These are phyloP conservation scores for Xylota segnis DNA, from an alignment of 2,888 invertebrate genomes.

Conservation along the genomic window DNA sequence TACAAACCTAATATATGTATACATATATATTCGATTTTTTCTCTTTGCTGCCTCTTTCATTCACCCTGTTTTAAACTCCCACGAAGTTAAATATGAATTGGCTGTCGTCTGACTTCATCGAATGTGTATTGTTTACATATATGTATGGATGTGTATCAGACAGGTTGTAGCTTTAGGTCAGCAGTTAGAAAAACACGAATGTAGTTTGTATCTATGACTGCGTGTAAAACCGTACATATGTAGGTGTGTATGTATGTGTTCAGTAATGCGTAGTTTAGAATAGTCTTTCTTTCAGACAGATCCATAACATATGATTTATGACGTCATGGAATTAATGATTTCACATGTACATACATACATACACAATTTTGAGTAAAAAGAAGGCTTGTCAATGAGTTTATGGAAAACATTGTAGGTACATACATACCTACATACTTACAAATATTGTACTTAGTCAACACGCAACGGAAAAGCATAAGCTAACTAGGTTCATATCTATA, in stretches of 20 bases:
- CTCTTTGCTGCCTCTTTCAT: background rate
- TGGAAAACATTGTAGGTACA: background rate
- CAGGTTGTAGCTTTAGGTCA: constrained; percentile 26
- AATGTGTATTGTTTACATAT: background rate
- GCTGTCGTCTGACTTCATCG: constrained; percentile 12
- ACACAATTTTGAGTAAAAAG: background rate
- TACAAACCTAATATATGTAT: background rate
- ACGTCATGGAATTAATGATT: constrained; percentile 17
- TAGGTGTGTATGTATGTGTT: background rate
- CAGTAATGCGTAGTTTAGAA: constrained; percentile 1
- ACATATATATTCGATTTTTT: background rate
- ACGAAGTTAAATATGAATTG: constrained; percentile 5
- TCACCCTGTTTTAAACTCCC: background rate
- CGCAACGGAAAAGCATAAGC: background rate
- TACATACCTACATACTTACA: background rate
- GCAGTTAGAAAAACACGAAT: background rate
- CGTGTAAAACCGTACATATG: background rate
- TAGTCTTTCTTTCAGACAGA: background rate
- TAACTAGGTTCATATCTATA: too few species aligned
- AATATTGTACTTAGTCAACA: background rate
- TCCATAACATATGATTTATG: constrained; percentile 26
- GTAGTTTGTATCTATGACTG: background rate
- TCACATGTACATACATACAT: background rate
- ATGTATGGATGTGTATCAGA: too few species aligned
- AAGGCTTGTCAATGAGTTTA: background rate